These are phyloP conservation scores for Macrosteles quadrilineatus DNA, from an alignment of 1,140 invertebrate species.

Conservation along the genomic window DNA sequence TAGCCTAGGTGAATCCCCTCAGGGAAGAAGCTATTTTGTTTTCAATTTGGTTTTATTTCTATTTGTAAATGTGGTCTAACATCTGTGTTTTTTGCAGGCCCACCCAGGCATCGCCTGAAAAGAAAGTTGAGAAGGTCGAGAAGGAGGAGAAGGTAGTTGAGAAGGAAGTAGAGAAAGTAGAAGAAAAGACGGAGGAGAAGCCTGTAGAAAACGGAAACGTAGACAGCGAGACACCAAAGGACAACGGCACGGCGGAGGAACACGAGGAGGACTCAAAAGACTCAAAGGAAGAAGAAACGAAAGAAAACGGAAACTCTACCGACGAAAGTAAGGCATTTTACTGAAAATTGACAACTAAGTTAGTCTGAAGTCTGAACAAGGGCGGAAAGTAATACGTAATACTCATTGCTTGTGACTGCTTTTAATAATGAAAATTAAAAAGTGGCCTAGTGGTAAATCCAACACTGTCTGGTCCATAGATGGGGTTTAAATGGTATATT, in stretches of 20 bases:
- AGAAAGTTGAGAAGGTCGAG: constrained; percentile 57
- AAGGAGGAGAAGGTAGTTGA: constrained; percentile 49
- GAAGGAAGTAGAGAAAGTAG: constrained; percentile 39
- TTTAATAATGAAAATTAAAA: no score
- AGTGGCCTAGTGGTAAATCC: no score
- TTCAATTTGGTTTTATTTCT: neutral
- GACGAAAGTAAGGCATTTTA: constrained; percentile 52
- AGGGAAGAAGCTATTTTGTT: no score
- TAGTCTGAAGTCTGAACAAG: neutral
- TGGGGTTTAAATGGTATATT: no score
- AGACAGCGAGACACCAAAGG: constrained; percentile 27
- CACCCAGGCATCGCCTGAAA: constrained; percentile 55
- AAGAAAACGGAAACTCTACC: constrained; percentile 61
- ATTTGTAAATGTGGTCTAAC: neutral
- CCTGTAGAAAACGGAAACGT: constrained; percentile 28
- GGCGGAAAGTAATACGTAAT: no score
- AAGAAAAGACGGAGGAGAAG: constrained; percentile 33
- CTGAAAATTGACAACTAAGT: neutral
- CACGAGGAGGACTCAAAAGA: constrained; percentile 55
- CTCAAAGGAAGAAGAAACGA: constrained; percentile 50
- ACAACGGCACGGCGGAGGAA: constrained; percentile 52
- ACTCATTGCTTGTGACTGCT: no score
- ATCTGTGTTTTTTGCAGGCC: constrained; percentile 31
- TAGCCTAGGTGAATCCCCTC: no score
- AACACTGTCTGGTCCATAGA: no score